Base-by-base conservation (phyloP, 2,888 invertebrate species). In the Drosophila anomalipes region DNA sequence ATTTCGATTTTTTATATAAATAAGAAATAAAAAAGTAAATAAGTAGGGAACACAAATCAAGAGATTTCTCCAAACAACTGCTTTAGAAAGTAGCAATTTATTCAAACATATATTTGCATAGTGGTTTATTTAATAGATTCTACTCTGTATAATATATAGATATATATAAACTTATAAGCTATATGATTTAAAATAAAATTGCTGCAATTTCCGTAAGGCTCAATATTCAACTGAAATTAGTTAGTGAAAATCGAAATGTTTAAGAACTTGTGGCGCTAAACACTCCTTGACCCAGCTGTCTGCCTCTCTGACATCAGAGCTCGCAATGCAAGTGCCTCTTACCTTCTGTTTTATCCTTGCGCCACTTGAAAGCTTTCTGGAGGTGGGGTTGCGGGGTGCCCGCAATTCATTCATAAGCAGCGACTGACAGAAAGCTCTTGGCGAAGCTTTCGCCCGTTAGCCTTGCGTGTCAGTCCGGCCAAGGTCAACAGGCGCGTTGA, bases 231-330 rank as follows among this genome's bases (percentile, higher is more conserved):
- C 52, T 44, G 26, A 30, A 30, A 51, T 56, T 67, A 33, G 37
- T 33, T 56, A 57, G 70, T 51, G 51, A 35, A 35, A n/a, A 32
- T 49, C 22, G 28, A 28, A 39, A 56, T 61, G 32, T 53, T 44
- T 35, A 44, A 54, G 4, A 53, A 35, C 35, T 19, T 47, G 9
- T 35, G n/a, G 47, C n/a, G 19, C 30, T 33, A 57, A 68, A 35
- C 69, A 69, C 74, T 77, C 83, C 86, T 88, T 88, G 86, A 86
- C 83, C 77, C 70, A 67, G 1, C 58, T 33, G 41, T 22, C 39
- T 56, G 54, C 37, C 35, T 49, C 61, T 35, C 64, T 64, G 66
- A 62, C 81, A 67, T 44, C 69, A 65, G 51, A 49, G 52, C 56
- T 57, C 14, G 30, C 41, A 52, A 30, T 37, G 41, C 62, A 75